phyloP scores from a whole-genome alignment of 1,140 invertebrate species.

The Drosophila athabasca region DNA sequence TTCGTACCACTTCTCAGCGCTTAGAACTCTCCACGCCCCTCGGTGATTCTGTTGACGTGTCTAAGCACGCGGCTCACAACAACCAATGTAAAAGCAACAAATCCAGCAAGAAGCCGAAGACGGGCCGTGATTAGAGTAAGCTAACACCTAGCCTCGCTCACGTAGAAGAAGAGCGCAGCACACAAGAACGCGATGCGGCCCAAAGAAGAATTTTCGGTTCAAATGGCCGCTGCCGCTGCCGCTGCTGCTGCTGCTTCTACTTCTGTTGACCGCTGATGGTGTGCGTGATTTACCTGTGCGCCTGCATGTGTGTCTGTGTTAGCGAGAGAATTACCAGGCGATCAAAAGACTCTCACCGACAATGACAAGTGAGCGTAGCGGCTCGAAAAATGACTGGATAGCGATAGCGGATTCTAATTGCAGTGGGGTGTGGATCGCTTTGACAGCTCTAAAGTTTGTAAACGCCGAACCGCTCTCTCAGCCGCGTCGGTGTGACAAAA shows the following conservation, averaged over 20 bases:
- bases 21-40: not conserved
- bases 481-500: slow-evolving; percentile 17
- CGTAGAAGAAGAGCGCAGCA: slow-evolving; percentile 15
- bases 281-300: too few species aligned
- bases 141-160: too few species aligned
- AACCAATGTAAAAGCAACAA: slow-evolving; percentile 21
- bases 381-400: not conserved
- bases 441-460: not conserved
- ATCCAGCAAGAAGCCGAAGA: slow-evolving; percentile 11
- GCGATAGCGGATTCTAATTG: not conserved
- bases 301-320: slow-evolving; percentile 19
- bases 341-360: slow-evolving; percentile 62
- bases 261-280: too few species aligned
- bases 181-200: slow-evolving; percentile 19
- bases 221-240: slow-evolving; percentile 25
- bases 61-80: slow-evolving; percentile 18
- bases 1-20: not conserved
- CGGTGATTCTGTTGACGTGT: slow-evolving; percentile 66
- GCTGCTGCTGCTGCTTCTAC: not conserved
- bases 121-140: slow-evolving; percentile 22
- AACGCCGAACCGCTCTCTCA: slow-evolving; percentile 8
- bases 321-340: slow-evolving; percentile 23
- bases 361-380: slow-evolving; percentile 47
- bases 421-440: not conserved
- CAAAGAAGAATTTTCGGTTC: slow-evolving; percentile 48